These are phyloP conservation scores for Ctenopoma kingsleyae DNA, from an alignment of 2,797 vertebrate species.

Conservation along the genomic window DNA sequence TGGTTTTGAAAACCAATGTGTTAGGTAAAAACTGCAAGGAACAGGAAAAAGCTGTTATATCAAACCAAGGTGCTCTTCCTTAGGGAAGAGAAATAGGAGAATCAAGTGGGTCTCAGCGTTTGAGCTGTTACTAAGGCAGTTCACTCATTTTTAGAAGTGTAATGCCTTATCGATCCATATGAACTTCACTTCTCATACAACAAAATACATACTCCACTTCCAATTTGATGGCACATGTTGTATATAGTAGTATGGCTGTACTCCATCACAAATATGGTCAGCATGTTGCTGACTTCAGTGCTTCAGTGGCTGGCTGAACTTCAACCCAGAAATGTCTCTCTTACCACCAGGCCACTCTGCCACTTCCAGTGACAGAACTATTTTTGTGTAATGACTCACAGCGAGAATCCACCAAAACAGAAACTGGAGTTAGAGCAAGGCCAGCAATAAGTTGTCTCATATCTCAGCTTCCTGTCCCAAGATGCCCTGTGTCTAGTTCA, in stretches of 20 bases:
- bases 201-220: neutral
- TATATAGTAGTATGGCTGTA: neutral
- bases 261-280: constrained; percentile 5
- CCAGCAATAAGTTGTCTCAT: constrained; percentile 57
- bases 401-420: constrained; percentile 34
- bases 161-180: constrained; percentile 42
- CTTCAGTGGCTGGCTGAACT: constrained; percentile 19
- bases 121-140: constrained; percentile 21
- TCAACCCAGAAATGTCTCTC: constrained; percentile 26
- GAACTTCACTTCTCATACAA: constrained; percentile 18
- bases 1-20: neutral
- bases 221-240: constrained; percentile 3
- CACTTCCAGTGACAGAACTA: constrained; percentile 21
- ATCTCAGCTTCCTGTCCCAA: constrained; percentile 56
- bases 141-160: constrained; percentile 36
- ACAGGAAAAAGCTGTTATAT: neutral
- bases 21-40: neutral
- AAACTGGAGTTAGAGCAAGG: constrained; percentile 46
- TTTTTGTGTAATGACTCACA: constrained; percentile 55
- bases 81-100: constrained; percentile 5
- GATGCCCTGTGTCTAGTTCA: constrained; percentile 47
- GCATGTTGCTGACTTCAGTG: constrained; percentile 20
- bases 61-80: neutral
- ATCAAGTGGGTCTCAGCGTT: constrained; percentile 22
- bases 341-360: constrained; percentile 17